Conservation (phyloP, 1,140 invertebrate species). For the Cepaea nemoralis region DNA sequence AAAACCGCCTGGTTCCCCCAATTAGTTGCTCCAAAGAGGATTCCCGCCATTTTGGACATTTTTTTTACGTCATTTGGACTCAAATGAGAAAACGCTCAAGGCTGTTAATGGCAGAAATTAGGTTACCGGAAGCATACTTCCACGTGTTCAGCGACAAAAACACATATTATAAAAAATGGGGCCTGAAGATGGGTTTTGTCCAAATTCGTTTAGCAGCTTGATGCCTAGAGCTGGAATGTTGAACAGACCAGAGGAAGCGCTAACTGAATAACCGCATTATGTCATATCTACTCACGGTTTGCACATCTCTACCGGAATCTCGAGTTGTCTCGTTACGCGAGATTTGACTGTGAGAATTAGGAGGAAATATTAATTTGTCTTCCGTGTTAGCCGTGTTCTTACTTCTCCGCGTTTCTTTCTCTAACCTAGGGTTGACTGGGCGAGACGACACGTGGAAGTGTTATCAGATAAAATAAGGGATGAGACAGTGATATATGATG, state of each 20-base stretch:
- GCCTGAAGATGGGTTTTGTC: neutral
- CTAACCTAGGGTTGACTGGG: too few species aligned
- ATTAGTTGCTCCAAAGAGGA: neutral
- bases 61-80: neutral
- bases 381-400: too few species aligned
- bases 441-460: too few species aligned
- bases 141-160: neutral
- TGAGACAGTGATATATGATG: too few species aligned
- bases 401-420: too few species aligned
- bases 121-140: neutral
- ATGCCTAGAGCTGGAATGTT: neutral
- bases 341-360: too few species aligned
- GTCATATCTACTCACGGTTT: neutral
- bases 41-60: neutral
- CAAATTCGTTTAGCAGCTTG: neutral
- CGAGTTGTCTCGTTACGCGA: neutral
- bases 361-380: too few species aligned
- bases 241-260: neutral
- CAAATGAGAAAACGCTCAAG: neutral
- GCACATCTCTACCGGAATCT: neutral
- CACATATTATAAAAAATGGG: neutral
- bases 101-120: conserved; percentile 8
- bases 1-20: neutral
- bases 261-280: neutral
- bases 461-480: too few species aligned